These are phyloP conservation scores for Gallinago undulata DNA, from an alignment of 2,113 vertebrate genomes.

Conservation along the genomic window DNA sequence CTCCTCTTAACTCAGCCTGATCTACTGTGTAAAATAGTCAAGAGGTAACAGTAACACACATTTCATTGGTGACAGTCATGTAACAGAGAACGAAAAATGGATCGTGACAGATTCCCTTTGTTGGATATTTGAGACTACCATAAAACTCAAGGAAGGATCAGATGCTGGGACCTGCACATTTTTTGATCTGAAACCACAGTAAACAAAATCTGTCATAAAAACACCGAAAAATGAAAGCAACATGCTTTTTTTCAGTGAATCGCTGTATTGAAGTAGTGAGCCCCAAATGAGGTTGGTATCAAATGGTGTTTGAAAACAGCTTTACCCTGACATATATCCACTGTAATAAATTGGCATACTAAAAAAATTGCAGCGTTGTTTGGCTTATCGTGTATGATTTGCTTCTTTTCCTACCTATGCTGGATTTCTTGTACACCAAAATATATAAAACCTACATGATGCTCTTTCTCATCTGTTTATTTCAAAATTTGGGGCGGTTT, in stretches of 20 bases:
- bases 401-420: not conserved
- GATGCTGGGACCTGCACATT: not conserved
- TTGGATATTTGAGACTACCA: not conserved
- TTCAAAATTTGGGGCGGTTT: not conserved
- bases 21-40: constrained; percentile 26
- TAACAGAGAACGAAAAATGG: not conserved
- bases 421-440: not conserved
- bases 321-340: not conserved
- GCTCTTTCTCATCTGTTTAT: not conserved
- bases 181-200: not conserved
- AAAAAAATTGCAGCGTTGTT: not conserved
- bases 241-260: not conserved
- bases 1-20: constrained; percentile 17
- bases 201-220: not conserved
- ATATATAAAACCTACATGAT: not conserved
- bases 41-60: constrained; percentile 13
- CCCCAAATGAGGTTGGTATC: not conserved
- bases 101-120: not conserved
- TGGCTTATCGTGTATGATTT: not conserved
- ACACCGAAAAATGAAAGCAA: not conserved
- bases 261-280: not conserved
- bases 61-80: not conserved
- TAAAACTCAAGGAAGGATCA: not conserved
- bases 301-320: not conserved
- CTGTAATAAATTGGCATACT: not conserved